phyloP scores from a whole-genome alignment of 2,797 vertebrate species.

The Borostomias antarcticus region DNA sequence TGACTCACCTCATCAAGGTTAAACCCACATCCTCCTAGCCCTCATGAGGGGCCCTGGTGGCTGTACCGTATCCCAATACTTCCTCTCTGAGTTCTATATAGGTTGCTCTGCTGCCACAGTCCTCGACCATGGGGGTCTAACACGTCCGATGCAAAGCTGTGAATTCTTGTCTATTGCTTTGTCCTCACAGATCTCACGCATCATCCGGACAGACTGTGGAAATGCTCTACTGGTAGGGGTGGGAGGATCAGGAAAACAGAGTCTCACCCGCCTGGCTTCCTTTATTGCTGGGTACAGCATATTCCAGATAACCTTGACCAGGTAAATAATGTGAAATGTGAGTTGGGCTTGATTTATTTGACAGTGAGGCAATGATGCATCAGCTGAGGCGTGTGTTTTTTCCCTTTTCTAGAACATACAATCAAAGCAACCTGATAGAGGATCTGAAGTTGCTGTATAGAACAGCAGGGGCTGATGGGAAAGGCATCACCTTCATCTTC shows the following conservation, averaged over 20 bases:
- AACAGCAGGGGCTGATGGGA: conserved; percentile 82
- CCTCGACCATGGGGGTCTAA: too few species aligned
- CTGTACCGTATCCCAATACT: conserved; percentile 86
- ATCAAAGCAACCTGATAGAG: conserved; percentile 82
- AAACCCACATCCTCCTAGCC: conserved; percentile 6
- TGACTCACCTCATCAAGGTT: conserved; percentile 89
- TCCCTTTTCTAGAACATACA: conserved; percentile 78
- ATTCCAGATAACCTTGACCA: conserved; percentile 86
- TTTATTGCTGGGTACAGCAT: conserved; percentile 85
- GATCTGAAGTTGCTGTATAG: conserved; percentile 85
- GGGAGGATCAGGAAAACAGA: conserved; percentile 88
- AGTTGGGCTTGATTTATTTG: neutral
- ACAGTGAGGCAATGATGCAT: neutral
- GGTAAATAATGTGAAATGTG: conserved; percentile 55
- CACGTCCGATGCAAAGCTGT: too few species aligned
- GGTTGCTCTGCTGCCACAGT: too few species aligned
- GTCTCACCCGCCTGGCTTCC: conserved; percentile 83
- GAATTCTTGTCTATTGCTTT: conserved; percentile 16
- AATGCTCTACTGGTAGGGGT: conserved; percentile 87
- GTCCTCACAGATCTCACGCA: conserved; percentile 80
- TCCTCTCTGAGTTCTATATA: conserved; percentile 82
- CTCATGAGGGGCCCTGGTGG: conserved; percentile 85
- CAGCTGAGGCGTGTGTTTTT: neutral
- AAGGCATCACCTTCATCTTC: conserved; percentile 86
- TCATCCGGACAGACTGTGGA: conserved; percentile 83